Conservation (phyloP, 2,113 vertebrate genomes). For the Polypterus senegalus region DNA sequence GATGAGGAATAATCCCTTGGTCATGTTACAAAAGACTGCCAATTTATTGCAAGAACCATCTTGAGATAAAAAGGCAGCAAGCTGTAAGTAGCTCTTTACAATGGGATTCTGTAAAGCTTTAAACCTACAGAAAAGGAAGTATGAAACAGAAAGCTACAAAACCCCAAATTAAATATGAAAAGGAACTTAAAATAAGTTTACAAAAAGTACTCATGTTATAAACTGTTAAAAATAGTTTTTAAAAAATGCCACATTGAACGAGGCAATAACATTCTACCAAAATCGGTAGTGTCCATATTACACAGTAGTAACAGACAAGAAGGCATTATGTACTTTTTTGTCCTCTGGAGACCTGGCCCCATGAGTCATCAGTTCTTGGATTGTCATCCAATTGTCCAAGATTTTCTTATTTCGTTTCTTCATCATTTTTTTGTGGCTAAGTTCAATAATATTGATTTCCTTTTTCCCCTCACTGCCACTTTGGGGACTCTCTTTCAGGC, state of each 20-base stretch:
- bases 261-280: constrained; percentile 88
- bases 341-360: constrained; percentile 86
- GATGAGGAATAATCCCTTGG: too few species aligned
- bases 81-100: too few species aligned
- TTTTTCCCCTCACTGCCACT: constrained; percentile 69
- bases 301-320: constrained; percentile 95
- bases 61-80: too few species aligned
- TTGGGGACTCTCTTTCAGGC: constrained; percentile 78
- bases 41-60: too few species aligned
- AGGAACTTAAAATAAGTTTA: constrained; percentile 50
- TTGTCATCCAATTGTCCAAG: constrained; percentile 98
- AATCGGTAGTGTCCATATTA: constrained; percentile 71
- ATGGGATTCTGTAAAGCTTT: too few species aligned
- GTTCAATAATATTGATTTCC: constrained; percentile 86
- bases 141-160: neutral
- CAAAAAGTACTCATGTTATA: constrained; percentile 77
- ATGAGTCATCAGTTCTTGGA: constrained; percentile 96
- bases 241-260: constrained; percentile 98
- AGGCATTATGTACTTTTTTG: constrained; percentile 81
- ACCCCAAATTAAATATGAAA: constrained; percentile 3
- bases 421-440: constrained; percentile 98
- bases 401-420: constrained; percentile 97
- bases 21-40: too few species aligned
- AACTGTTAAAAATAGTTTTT: constrained; percentile 85
- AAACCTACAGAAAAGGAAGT: constrained; percentile 31